Evolutionary conservation across 2,113 vertebrate species (phyloP).

Genomic region (Dasyurus viverrinus): DNA sequence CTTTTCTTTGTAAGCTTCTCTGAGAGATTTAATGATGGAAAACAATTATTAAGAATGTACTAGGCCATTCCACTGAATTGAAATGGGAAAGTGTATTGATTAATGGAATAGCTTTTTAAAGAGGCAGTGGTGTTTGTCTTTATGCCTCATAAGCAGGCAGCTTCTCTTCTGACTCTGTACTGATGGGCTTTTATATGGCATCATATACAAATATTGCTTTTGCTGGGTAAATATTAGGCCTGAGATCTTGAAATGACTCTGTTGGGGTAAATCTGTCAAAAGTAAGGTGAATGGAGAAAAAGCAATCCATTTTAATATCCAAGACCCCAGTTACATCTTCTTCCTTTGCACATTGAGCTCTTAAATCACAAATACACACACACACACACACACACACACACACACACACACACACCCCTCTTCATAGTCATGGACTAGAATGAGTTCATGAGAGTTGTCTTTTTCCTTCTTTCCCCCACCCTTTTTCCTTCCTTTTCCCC

Average conservation of each 20-base stretch:
- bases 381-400: background rate
- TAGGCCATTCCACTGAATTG: conserved; percentile 29
- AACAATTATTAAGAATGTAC: background rate
- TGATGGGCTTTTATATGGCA: conserved; percentile 55
- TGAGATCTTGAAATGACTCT: background rate
- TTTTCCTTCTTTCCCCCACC: too few relatives aligned
- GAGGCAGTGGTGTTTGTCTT: conserved; percentile 61
- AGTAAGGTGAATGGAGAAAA: background rate
- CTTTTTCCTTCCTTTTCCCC: too few relatives aligned
- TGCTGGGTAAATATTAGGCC: conserved; percentile 66
- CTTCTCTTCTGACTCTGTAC: conserved; percentile 45
- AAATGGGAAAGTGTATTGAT: conserved; percentile 45
- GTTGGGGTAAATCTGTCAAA: background rate
- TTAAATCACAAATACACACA: background rate
- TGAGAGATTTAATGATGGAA: background rate
- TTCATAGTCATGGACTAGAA: background rate
- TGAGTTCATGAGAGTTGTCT: background rate
- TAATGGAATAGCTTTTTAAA: conserved; percentile 52
- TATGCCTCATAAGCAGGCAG: conserved; percentile 31
- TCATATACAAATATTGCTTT: conserved; percentile 27
- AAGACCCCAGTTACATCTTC: background rate
- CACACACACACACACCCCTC: background rate
- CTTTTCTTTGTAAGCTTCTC: conserved; percentile 26
- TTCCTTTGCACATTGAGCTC: background rate
- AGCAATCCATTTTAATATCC: background rate